A percentile compares a stretch with the other conserved stretches of the same genome.
phyloP scores from a whole-genome alignment of 2,113 vertebrate genomes.

The Osmerus mordax region DNA sequence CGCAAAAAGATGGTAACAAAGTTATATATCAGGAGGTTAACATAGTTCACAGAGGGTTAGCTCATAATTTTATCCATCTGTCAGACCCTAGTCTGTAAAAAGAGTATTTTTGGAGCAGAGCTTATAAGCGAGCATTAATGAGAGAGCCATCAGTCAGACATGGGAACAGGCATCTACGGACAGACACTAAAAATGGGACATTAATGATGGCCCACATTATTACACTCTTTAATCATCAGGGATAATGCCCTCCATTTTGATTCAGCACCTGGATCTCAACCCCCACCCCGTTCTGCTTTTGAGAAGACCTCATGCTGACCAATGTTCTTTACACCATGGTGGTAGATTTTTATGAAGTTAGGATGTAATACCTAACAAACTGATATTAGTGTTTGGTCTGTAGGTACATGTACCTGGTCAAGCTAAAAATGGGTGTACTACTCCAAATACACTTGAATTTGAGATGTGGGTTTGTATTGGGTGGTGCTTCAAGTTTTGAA shows the following conservation, averaged over 20 bases:
- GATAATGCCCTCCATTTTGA: constrained; percentile 21
- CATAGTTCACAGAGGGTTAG: constrained; percentile 15
- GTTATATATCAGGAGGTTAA: background rate
- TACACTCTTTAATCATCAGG: constrained; percentile 49
- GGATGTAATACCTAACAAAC: too few species aligned
- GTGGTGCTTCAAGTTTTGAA: too few species aligned
- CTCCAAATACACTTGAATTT: too few species aligned
- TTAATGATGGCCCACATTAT: constrained; percentile 50
- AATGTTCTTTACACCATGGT: background rate
- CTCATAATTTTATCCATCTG: constrained; percentile 18
- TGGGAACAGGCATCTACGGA: constrained; percentile 28
- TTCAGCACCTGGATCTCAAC: constrained; percentile 9
- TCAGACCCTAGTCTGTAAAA: constrained; percentile 1
- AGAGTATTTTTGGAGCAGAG: constrained; percentile 40
- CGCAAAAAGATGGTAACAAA: constrained; percentile 23
- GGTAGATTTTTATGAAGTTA: background rate
- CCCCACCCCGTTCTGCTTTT: background rate
- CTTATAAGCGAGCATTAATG: constrained; percentile 50
- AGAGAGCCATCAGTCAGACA: constrained; percentile 52
- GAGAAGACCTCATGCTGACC: background rate
- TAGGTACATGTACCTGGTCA: too few species aligned
- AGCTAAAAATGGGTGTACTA: too few species aligned
- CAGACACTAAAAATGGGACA: constrained; percentile 45
- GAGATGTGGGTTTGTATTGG: too few species aligned
- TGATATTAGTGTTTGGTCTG: too few species aligned